phyloP scores from a whole-genome alignment of 2,797 vertebrate species.

The Platyrinchus mystaceus region DNA sequence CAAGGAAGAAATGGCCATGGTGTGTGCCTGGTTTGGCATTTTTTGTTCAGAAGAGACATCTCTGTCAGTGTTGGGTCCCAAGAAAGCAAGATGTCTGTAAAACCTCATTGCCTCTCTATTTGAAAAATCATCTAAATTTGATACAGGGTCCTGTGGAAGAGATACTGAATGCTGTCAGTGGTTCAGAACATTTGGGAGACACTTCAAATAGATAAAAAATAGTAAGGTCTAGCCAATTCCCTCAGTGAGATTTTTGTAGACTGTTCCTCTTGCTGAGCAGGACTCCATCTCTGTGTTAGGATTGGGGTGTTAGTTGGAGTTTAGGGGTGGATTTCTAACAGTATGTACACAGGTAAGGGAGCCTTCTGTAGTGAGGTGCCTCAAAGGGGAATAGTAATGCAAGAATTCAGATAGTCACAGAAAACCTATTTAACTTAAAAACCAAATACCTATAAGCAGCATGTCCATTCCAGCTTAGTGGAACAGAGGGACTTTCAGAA shows the following conservation, averaged over 20 bases:
- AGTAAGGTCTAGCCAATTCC: background rate
- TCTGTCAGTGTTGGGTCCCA: background rate
- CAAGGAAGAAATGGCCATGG: background rate
- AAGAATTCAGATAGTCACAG: background rate
- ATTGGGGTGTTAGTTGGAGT: rapidly evolving
- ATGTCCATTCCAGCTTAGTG: background rate
- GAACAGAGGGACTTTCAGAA: background rate
- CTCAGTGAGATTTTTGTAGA: background rate
- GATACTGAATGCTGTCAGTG: background rate
- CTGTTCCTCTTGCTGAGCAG: background rate
- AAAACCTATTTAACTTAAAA: background rate
- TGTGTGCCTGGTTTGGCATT: background rate
- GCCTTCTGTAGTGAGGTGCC: background rate
- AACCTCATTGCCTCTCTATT: background rate
- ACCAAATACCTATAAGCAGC: background rate
- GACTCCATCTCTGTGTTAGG: background rate
- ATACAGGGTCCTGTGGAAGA: background rate
- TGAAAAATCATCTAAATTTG: background rate
- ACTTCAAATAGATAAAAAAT: background rate
- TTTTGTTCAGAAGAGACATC: background rate
- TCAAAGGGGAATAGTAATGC: background rate
- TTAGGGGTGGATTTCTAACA: background rate
- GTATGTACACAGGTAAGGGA: background rate
- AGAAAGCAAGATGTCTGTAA: background rate
- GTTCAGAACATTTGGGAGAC: background rate